These are phyloP conservation scores for Hirtodrosophila alboralis DNA, from an alignment of 2,888 invertebrate species.

Conservation along the genomic window DNA sequence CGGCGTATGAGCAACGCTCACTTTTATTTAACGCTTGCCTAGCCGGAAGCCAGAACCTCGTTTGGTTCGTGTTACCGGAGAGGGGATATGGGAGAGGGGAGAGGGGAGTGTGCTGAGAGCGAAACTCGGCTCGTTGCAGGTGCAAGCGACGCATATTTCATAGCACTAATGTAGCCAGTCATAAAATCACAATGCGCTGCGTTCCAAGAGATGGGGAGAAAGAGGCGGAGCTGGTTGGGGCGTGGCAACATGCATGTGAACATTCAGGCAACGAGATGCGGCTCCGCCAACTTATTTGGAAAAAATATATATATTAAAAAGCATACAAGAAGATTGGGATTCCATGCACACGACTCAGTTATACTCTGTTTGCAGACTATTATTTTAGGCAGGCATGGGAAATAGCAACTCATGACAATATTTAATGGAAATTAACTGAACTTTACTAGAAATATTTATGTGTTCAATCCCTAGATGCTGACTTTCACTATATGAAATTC, in stretches of 20 bases:
- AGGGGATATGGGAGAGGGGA: conserved; percentile 1
- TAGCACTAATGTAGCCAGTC: conserved; percentile 79
- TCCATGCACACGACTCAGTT: too few species aligned
- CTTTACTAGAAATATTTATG: too few species aligned
- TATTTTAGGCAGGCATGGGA: too few species aligned
- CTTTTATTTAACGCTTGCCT: conserved; percentile 74
- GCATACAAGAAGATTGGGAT: too few species aligned
- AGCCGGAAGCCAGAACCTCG: conserved; percentile 76
- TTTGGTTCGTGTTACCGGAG: conserved; percentile 56
- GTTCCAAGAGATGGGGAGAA: conserved; percentile 7
- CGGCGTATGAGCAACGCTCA: conserved; percentile 76
- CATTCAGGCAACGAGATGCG: conserved; percentile 30
- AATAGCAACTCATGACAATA: too few species aligned
- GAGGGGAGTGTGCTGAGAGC: neutral
- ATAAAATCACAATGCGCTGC: conserved; percentile 76
- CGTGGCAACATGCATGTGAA: conserved; percentile 73
- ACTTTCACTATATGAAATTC: too few species aligned
- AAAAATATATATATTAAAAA: too few species aligned
- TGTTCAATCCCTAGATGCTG: too few species aligned
- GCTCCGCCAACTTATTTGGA: conserved; percentile 54
- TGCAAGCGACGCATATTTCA: conserved; percentile 74
- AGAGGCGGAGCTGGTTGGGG: conserved; percentile 25
- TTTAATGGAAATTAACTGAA: too few species aligned
- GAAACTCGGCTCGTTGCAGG: conserved; percentile 29
- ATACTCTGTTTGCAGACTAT: too few species aligned